These are phyloP conservation scores for Bambusicola thoracicus DNA, from an alignment of 2,113 vertebrate species.

Conservation along the genomic window DNA sequence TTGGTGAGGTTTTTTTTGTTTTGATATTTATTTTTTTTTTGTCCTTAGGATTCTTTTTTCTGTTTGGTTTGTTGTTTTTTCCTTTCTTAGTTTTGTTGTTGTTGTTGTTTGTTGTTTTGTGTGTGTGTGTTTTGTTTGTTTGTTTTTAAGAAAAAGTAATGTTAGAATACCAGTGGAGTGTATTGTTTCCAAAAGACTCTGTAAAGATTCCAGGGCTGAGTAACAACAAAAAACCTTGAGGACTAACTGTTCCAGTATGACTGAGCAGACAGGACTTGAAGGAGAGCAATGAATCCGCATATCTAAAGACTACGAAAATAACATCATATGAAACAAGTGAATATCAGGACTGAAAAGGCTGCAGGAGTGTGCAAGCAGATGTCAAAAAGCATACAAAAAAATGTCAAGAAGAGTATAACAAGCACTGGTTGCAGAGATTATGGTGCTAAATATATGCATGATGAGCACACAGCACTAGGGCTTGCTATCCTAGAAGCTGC, in stretches of 20 bases:
- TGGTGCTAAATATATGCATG: slow-evolving; percentile 69
- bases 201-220: neutral
- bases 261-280: slow-evolving; percentile 38
- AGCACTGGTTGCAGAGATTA: slow-evolving; percentile 73
- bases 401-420: slow-evolving; percentile 76
- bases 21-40: neutral
- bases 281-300: slow-evolving; percentile 66
- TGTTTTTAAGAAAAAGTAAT: neutral
- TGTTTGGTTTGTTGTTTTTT: neutral
- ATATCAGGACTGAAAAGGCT: slow-evolving; percentile 76
- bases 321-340: slow-evolving; percentile 73
- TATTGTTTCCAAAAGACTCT: neutral
- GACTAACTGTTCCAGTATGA: slow-evolving; percentile 21
- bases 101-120: neutral
- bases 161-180: slow-evolving; percentile 14
- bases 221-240: slow-evolving; percentile 10
- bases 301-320: slow-evolving; percentile 66
- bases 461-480: slow-evolving; percentile 36
- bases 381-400: slow-evolving; percentile 76
- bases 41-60: neutral
- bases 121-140: neutral
- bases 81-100: neutral
- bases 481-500: slow-evolving; percentile 42
- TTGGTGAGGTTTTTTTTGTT: neutral
- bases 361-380: slow-evolving; percentile 78